Conservation (phyloP, 2,797 vertebrate species). For the Propithecus perrieri region DNA sequence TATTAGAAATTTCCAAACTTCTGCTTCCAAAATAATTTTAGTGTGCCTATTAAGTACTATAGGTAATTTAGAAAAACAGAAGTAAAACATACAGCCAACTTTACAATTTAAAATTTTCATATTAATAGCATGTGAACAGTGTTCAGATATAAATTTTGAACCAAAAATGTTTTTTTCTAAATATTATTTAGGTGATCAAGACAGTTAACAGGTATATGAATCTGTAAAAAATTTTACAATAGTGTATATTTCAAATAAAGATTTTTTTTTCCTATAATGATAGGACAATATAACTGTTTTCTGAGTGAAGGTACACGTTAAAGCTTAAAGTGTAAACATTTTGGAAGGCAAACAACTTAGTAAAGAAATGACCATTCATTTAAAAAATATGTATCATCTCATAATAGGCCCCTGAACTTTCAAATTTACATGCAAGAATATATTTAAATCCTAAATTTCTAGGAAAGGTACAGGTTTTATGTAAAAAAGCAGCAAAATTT, state of each 20-base stretch:
- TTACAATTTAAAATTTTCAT: conserved; percentile 5
- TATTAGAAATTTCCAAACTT: conserved; percentile 40
- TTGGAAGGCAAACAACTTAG: conserved; percentile 35
- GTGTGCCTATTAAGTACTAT: neutral
- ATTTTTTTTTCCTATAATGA: conserved; percentile 4
- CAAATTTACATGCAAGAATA: conserved; percentile 38
- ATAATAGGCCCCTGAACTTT: conserved; percentile 61
- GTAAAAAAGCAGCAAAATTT: conserved; percentile 42
- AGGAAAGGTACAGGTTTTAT: conserved; percentile 38
- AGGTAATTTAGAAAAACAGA: conserved; percentile 56
- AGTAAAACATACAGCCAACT: conserved; percentile 37
- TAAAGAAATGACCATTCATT: conserved; percentile 23
- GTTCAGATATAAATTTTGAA: conserved; percentile 54
- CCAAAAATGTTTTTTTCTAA: neutral
- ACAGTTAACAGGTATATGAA: conserved; percentile 39
- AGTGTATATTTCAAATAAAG: conserved; percentile 46
- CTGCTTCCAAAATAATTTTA: conserved; percentile 21
- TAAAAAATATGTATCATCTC: conserved; percentile 40
- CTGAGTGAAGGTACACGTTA: neutral
- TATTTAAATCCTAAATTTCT: conserved; percentile 45
- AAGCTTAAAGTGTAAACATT: conserved; percentile 15
- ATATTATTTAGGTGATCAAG: conserved; percentile 56
- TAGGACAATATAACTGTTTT: neutral
- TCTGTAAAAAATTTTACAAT: conserved; percentile 28
- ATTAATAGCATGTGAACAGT: neutral